A percentile compares a stretch with the other conserved stretches of the same genome.
These are phyloP conservation scores for Florisuga fusca DNA, from an alignment of 2,797 vertebrate genomes.

Conservation along the genomic window DNA sequence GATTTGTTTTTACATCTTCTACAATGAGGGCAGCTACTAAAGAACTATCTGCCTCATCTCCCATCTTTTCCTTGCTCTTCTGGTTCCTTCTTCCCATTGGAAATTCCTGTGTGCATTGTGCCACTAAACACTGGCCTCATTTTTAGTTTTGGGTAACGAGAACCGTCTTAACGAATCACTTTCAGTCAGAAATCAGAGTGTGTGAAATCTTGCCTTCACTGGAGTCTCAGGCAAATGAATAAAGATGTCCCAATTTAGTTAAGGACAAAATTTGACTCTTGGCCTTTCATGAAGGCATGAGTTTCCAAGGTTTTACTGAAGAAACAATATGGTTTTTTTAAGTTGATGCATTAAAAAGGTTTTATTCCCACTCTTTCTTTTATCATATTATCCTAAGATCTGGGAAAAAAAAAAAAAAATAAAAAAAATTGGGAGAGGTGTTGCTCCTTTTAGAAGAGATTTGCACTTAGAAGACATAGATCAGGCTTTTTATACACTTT, in stretches of 20 bases:
- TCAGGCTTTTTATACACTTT: not conserved
- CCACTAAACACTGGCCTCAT: not conserved
- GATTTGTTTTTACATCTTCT: not conserved
- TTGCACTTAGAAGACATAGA: not conserved
- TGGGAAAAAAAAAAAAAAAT: no score
- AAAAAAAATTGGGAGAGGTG: accelerated
- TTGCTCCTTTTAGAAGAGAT: not conserved
- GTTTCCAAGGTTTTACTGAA: not conserved
- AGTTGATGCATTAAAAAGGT: not conserved
- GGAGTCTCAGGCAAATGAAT: not conserved
- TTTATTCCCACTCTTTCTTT: not conserved
- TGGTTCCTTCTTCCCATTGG: not conserved
- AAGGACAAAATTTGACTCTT: not conserved
- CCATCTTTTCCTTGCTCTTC: not conserved
- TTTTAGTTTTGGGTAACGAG: not conserved
- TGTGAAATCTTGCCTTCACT: not conserved
- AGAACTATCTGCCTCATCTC: not conserved
- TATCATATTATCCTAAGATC: not conserved
- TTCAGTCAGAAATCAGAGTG: not conserved
- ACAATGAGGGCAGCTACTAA: not conserved
- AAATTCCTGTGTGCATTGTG: not conserved
- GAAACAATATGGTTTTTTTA: not conserved
- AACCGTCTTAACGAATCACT: not conserved
- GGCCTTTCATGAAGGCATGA: not conserved
- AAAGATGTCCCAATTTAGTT: not conserved